These are phyloP conservation scores for Cephalopterus ornatus DNA, from an alignment of 2,113 vertebrate species.

Conservation along the genomic window DNA sequence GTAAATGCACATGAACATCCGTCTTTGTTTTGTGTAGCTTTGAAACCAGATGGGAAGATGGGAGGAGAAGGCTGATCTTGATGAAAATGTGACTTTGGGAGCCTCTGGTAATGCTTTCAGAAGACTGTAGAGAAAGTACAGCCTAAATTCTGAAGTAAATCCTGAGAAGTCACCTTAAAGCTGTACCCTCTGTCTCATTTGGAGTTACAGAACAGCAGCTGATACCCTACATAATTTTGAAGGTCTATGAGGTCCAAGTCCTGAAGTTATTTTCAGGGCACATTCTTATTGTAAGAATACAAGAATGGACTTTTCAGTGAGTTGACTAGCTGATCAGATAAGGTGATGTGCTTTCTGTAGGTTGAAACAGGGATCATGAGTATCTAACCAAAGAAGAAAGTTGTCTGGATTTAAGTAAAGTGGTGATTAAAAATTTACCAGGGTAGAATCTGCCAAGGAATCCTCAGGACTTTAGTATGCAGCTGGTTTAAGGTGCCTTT, in stretches of 20 bases:
- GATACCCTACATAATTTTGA: neutral
- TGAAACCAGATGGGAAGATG: neutral
- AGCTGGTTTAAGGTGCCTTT: neutral
- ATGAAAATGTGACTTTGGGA: neutral
- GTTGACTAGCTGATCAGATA: neutral
- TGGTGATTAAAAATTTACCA: neutral
- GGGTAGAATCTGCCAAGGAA: neutral
- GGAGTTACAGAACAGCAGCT: neutral
- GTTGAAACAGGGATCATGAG: neutral
- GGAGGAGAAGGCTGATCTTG: neutral
- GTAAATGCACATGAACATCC: neutral
- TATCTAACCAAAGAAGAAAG: neutral
- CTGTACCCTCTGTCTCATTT: neutral
- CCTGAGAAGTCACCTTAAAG: neutral
- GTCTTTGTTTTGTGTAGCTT: neutral
- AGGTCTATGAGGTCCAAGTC: neutral
- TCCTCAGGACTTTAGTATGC: neutral
- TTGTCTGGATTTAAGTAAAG: neutral
- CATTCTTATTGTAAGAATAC: neutral
- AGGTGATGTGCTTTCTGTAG: neutral
- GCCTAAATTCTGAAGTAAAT: neutral
- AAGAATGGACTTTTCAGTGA: neutral
- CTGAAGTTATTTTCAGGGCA: neutral
- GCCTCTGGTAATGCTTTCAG: neutral
- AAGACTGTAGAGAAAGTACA: neutral